Percentiles rank a stretch among this genome's conserved stretches.
Evolutionary conservation across 2,113 vertebrate species (phyloP).

Genomic region (Thalassoma bifasciatum): DNA sequence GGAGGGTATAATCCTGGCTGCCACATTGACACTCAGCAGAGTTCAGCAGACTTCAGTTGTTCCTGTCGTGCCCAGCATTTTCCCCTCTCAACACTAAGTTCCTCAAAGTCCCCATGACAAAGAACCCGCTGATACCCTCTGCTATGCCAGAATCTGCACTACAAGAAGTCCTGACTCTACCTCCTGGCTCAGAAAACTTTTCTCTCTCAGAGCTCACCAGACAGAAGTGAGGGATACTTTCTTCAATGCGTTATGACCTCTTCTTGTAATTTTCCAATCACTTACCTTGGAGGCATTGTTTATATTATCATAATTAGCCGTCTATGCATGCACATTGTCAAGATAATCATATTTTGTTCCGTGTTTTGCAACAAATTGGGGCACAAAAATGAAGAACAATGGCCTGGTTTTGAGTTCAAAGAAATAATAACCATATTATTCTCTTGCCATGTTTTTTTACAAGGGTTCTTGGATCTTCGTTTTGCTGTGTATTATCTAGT

Average conservation of each 20-base stretch:
- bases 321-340: conserved; percentile 46
- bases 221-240: conserved; percentile 42
- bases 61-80: conserved; percentile 78
- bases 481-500: conserved; percentile 80
- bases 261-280: conserved; percentile 19
- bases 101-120: conserved; percentile 75
- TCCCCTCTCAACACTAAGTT: conserved; percentile 73
- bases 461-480: conserved; percentile 76
- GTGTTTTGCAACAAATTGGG: conserved; percentile 78
- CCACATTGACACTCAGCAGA: conserved; percentile 74
- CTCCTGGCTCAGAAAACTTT: conserved; percentile 50
- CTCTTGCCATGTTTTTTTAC: conserved; percentile 78
- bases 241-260: conserved; percentile 29
- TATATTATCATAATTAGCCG: conserved; percentile 49
- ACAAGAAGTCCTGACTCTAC: conserved; percentile 51
- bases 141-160: conserved; percentile 40
- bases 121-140: conserved; percentile 68
- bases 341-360: conserved; percentile 73
- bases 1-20: conserved; percentile 71
- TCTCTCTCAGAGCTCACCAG: conserved; percentile 40
- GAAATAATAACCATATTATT: conserved; percentile 79
- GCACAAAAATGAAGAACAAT: conserved; percentile 76
- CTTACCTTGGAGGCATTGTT: conserved; percentile 51
- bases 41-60: conserved; percentile 73
- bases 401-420: conserved; percentile 81